Conservation (phyloP, 2,113 vertebrate genomes). For the Passer montanus region DNA sequence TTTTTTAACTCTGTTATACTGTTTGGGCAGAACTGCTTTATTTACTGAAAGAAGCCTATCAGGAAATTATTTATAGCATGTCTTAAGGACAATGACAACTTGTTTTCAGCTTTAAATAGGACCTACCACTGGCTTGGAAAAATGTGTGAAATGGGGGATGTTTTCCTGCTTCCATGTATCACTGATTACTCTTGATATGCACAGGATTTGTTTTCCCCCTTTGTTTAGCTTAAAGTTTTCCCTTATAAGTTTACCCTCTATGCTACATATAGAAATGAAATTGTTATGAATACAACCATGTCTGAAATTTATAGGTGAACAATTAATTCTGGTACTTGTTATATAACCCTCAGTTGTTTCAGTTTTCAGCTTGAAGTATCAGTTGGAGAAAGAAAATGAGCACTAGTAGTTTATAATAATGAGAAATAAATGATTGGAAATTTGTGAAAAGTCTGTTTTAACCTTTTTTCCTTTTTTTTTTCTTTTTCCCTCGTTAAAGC, state of each 20-base stretch:
- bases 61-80: neutral
- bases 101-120: neutral
- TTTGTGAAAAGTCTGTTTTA: neutral
- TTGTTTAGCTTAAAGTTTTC: neutral
- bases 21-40: neutral
- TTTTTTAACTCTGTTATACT: neutral
- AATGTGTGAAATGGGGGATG: neutral
- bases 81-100: neutral
- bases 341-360: neutral
- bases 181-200: neutral
- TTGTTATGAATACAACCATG: neutral
- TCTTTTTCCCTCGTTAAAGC: constrained; percentile 54
- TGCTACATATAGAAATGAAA: neutral
- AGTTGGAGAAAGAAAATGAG: neutral
- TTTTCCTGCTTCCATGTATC: neutral
- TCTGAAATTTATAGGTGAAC: neutral
- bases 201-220: neutral
- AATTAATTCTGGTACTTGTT: neutral
- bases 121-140: neutral
- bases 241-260: neutral
- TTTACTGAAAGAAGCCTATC: neutral
- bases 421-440: neutral
- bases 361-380: neutral
- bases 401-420: neutral
- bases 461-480: neutral